Evolutionary conservation across 1,140 invertebrate species (phyloP), one percentile per base, ranked within the genome.

Genomic region (Procambarus virginalis): DNA sequence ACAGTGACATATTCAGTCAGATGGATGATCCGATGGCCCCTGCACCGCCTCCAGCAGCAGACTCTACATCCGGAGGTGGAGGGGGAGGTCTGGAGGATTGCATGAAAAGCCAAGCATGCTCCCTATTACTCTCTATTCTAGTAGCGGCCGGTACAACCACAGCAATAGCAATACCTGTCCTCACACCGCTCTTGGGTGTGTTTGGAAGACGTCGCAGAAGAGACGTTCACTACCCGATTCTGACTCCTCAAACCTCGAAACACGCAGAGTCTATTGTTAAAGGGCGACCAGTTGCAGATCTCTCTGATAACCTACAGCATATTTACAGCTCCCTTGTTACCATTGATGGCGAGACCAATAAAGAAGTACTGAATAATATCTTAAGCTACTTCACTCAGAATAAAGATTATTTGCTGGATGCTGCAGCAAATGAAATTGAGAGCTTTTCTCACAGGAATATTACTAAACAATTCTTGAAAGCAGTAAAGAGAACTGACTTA

Each of bases 121-220:
- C 82, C 20, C 17, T 84, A 20, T 84, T 84, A 12, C 10, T 70
- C 14, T 17, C 82, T 10, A 49, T 45, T 34, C 48, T 84, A 51
- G 22, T 84, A 14, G 68, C 82, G 20, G 34, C 81, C 20, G 68
- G 22, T 2, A 70, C 68, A 2, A 84, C 82, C 20, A 22, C 68
- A 70, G 82, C 82, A 10, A 14, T 84, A 51, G 45, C 68, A 10
- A 84, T 84, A 49, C 82, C 82, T 75, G 20, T 84, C n/a, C 49
- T 84, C 8, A 48, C 48, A 4, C 82, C 82, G 17, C 22, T 84
- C 48, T 20, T 84, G 51, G 68, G 68, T 17, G 17, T 84, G 20
- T 8, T 84, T 75, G 82, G 82, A 45, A 83, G 22, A 48, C 68
- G 82, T 3, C 68, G 82, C 5, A 68, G 82, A 51, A n/a, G 70